Evolutionary conservation across 2,797 vertebrate genomes (phyloP).

Genomic region (Mus caroli): DNA sequence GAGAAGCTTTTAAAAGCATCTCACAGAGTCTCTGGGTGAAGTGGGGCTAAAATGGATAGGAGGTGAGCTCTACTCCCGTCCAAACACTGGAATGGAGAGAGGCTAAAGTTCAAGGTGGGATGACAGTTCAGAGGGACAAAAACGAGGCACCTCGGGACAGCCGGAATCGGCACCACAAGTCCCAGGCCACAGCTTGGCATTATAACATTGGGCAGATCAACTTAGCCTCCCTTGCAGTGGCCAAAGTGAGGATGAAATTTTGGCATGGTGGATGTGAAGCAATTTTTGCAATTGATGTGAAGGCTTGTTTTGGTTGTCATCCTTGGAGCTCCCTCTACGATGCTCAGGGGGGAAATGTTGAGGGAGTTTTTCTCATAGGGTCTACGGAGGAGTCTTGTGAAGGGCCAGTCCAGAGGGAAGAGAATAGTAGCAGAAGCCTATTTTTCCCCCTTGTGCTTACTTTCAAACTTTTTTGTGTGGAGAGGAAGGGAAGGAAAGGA

Average conservation of each 20-base stretch:
- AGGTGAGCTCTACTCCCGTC: background rate
- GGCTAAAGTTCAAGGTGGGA: slow-evolving; percentile 38
- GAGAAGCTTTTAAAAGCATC: slow-evolving; percentile 83
- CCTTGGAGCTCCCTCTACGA: background rate
- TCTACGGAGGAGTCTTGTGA: background rate
- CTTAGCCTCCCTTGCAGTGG: background rate
- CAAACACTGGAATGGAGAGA: background rate
- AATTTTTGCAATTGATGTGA: background rate
- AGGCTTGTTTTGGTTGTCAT: slow-evolving; percentile 1
- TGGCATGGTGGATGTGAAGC: background rate
- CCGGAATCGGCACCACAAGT: slow-evolving; percentile 68
- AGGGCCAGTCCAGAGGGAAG: slow-evolving; percentile 37
- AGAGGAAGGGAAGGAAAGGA: slow-evolving; percentile 47
- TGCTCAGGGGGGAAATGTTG: background rate
- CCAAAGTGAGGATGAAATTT: slow-evolving; percentile 11
- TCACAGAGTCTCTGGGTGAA: slow-evolving; percentile 84
- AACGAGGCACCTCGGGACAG: background rate
- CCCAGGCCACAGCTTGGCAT: background rate
- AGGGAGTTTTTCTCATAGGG: background rate
- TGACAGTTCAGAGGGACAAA: slow-evolving; percentile 23
- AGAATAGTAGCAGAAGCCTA: slow-evolving; percentile 14
- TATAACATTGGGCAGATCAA: slow-evolving; percentile 40
- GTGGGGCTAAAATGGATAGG: slow-evolving; percentile 8
- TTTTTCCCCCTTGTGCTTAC: background rate
- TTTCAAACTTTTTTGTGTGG: slow-evolving; percentile 47